Evolutionary conservation across 1,140 invertebrate species (phyloP), one percentile per base, ranked within the genome.

Genomic region (Rhyzopertha dominica): DNA sequence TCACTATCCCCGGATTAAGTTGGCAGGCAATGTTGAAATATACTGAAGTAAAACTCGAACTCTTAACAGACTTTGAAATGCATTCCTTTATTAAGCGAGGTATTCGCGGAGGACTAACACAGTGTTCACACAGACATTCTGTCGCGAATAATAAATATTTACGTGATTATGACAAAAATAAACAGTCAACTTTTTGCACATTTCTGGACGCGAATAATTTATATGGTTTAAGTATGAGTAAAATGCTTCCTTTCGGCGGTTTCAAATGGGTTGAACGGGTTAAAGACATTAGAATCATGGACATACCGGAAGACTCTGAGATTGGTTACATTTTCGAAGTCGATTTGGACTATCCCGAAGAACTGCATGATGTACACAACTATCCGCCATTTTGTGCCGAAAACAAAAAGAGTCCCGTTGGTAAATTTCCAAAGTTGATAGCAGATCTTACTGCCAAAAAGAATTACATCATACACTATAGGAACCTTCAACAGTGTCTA

Each of bases 21-120:
- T 69, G 53, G 49, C 61, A 67, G 47, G 56, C 60, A 12, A 65
- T 66, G 62, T 49, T 71, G 36, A 66, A 62, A 44, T 43, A 51
- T 30, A 67, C 61, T 2, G 29, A 53, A 43, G 37, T 62, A 10
- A 30, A 58, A 44, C 36, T 68, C 17, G 58, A 71, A 49, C 18
- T 72, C 4, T 49, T 72, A n/a, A 62, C 55, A n/a, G 69, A 72
- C 51, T 30, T 59, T 31, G 58, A 68, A 24, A 67, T 66, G 59
- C 19, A 63, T n/a, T 24, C 55, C 25, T 64, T 70, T 44, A 43
- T 69, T 16, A 51, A 67, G 54, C 51, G 47, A 20, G 52, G 54
- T n/a, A 69, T 71, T 13, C 39, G 68, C 12, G 69, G 66, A 7
- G 67, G 68, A n/a, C 32, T 71, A 13, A 51, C 43, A 35, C 62